These are phyloP conservation scores for Phallusia fumigata DNA, from an alignment of 23 tunicate genomes.

Conservation along the genomic window DNA sequence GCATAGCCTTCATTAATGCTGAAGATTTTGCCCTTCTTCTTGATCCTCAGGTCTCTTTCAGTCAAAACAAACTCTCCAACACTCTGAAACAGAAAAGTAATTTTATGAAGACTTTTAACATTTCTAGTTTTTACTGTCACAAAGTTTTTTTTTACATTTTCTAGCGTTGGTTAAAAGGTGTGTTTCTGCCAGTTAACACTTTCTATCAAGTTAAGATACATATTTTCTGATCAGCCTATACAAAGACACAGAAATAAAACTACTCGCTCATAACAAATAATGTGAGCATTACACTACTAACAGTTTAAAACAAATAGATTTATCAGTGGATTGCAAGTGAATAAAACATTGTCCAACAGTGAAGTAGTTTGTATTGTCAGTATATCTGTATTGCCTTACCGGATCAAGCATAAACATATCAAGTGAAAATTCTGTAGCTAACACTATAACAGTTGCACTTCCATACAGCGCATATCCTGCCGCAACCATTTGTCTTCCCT, in stretches of 20 bases:
- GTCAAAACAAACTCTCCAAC: conserved; percentile 91
- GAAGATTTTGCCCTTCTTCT: conserved; percentile 87
- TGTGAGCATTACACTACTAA: too few relatives aligned
- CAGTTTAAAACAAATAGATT: too few relatives aligned
- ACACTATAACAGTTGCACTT: conserved; percentile 94
- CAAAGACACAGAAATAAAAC: too few relatives aligned
- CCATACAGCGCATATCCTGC: conserved; percentile 98
- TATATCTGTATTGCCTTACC: conserved; percentile 22
- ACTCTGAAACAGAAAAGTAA: conserved; percentile 32
- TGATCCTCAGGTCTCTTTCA: conserved; percentile 68
- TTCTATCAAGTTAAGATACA: too few relatives aligned
- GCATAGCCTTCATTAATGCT: conserved; percentile 98
- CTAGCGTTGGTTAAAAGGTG: too few relatives aligned
- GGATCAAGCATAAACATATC: conserved; percentile 98
- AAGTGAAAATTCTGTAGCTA: conserved; percentile 68
- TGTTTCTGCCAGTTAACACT: too few relatives aligned
- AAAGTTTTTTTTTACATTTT: too few relatives aligned
- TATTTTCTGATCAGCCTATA: too few relatives aligned
- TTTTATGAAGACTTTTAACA: too few relatives aligned
- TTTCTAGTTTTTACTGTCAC: too few relatives aligned
- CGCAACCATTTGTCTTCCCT: conserved; percentile 84
- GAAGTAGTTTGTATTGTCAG: not conserved
- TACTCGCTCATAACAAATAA: too few relatives aligned
- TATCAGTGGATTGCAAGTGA: too few relatives aligned
- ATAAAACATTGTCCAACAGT: not conserved